Base-by-base conservation (phyloP, 2,797 vertebrate genomes). In the Arctocebus calabarensis region DNA sequence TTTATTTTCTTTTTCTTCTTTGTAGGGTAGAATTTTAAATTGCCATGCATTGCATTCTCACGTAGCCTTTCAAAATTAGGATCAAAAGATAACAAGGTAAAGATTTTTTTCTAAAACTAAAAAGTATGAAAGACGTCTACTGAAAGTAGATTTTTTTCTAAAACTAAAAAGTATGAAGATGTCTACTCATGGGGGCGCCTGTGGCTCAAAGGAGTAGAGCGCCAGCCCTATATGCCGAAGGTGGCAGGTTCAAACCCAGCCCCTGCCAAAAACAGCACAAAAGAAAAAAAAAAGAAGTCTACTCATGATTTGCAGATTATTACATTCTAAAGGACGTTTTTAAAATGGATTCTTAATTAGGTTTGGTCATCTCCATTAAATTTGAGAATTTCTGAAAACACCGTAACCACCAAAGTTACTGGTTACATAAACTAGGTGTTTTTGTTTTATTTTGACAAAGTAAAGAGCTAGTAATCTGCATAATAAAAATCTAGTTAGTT, bases 391-490 rank as follows among this genome's bases (percentile, higher is more conserved):
- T 84, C 34, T 94, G n/a, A 59, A 70, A 85, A 66, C 1, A 84
- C 12, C 13, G 0, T 40, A 64, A 74, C 3, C 37, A 59, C 48
- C 1, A 78, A 62, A 77, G 55, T 3, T 64, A 11, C 37, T 93
- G 22, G 22, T 13, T 71, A 61, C 19, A 40, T 84, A 71, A 94
- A 78, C 57, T 84, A 85, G 4, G 8, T 37, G 81, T 84, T 55
- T 94, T 5, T 84, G 45, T 94, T 7, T 75, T 84, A 68, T 81
- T 94, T 83, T 91, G 52, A 91, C 37, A 75, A 89, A 82, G 40
- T 61, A 66, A 32, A 68, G 34, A 45, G 48, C 2, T 64, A 52
- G 11, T 40, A 59, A n/a, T 57, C n/a, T 68, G 1, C 2, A 43
- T 52, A 74, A 78, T 11, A 89, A 96, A 78, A 22, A 75, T 25